A percentile compares a stretch with the other conserved stretches of the same genome.
Conservation (phyloP, 2,888 invertebrate species). For the Cryptophagus acutangulus region DNA sequence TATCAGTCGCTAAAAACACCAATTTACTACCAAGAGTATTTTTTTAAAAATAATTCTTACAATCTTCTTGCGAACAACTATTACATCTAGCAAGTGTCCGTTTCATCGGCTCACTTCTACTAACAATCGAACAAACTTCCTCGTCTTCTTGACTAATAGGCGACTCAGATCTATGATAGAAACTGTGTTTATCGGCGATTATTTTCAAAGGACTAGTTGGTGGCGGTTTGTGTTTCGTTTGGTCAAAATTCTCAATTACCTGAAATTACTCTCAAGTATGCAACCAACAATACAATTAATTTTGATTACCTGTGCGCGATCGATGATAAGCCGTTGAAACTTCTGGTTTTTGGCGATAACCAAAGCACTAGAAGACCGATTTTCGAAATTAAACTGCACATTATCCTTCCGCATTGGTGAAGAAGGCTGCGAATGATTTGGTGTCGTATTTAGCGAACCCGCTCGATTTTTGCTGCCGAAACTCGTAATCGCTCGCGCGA, state of each 20-base stretch:
- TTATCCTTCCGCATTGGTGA: conserved; percentile 64
- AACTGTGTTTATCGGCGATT: conserved; percentile 37
- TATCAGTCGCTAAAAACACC: conserved; percentile 15
- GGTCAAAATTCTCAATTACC: background rate
- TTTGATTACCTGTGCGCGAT: background rate
- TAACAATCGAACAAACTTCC: conserved; percentile 54
- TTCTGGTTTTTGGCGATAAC: no score
- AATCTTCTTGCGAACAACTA: conserved; percentile 43
- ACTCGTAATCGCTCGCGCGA: conserved; percentile 60
- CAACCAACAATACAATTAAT: no score
- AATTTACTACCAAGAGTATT: conserved; percentile 9
- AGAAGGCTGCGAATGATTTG: conserved; percentile 59
- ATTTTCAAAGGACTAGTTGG: conserved; percentile 42
- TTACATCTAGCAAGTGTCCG: conserved; percentile 40
- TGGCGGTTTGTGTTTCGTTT: conserved; percentile 26
- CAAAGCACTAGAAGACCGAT: no score
- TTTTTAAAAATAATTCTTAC: conserved; percentile 22
- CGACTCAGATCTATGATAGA: conserved; percentile 42
- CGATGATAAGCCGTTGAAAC: no score
- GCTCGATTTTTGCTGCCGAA: conserved; percentile 46
- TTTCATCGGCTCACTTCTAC: conserved; percentile 34
- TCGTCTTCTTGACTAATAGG: conserved; percentile 47
- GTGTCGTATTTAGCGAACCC: conserved; percentile 42
- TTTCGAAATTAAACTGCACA: conserved; percentile 50
- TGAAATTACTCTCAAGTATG: no score